Evolutionary conservation across 2,113 vertebrate species (phyloP).

Genomic region (Calyptommatus sinebrachiatus): DNA sequence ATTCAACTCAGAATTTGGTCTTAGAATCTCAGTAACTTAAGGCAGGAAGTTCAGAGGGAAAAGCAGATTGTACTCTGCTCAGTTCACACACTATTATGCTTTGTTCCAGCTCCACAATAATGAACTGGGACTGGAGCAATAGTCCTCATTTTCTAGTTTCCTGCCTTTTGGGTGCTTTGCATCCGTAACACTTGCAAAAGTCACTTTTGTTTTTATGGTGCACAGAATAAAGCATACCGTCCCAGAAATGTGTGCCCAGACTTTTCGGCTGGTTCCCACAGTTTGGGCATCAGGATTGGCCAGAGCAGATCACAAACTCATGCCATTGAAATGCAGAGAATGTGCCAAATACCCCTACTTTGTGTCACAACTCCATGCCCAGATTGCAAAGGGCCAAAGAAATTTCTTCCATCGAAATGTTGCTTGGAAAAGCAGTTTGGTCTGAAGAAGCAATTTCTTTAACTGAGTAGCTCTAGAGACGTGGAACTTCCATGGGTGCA

Average conservation of each 20-base stretch:
- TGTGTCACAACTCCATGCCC: neutral
- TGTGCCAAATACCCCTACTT: neutral
- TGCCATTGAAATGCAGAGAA: slow-evolving; percentile 33
- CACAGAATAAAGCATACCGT: slow-evolving; percentile 23
- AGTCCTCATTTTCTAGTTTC: slow-evolving; percentile 44
- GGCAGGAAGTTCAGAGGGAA: slow-evolving; percentile 51
- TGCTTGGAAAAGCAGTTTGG: neutral
- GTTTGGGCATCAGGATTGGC: neutral
- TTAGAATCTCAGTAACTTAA: slow-evolving; percentile 14
- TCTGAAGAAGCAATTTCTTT: neutral
- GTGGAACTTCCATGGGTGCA: neutral
- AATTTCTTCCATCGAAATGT: neutral
- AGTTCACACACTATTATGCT: slow-evolving; percentile 49
- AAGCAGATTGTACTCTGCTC: slow-evolving; percentile 29
- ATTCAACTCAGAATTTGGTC: neutral
- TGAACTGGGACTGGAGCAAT: neutral
- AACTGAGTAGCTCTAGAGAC: neutral
- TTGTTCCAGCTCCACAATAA: slow-evolving; percentile 40
- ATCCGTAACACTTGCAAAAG: slow-evolving; percentile 20
- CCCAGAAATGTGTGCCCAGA: slow-evolving; percentile 4
- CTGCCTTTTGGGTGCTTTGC: slow-evolving; percentile 43
- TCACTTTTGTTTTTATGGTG: neutral
- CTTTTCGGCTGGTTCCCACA: slow-evolving; percentile 13
- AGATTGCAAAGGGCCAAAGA: neutral
- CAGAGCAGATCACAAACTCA: neutral